phyloP scores from a whole-genome alignment of 2,797 vertebrate genomes.

The Argentina silus region DNA sequence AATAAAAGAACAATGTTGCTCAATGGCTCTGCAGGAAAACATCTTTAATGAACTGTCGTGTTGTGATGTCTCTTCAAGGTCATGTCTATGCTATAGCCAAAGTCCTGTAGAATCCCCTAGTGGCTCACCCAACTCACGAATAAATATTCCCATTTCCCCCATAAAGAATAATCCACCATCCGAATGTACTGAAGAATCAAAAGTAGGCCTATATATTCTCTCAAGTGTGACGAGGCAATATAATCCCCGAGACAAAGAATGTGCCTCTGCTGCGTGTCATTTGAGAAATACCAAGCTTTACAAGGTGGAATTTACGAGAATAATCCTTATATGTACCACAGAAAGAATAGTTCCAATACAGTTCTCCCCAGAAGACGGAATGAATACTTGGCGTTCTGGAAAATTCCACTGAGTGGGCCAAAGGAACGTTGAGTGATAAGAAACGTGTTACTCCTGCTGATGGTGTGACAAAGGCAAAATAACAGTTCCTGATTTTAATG shows the following conservation, averaged over 20 bases:
- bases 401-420: conserved; percentile 69
- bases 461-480: no score
- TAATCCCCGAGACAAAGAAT: conserved; percentile 55
- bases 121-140: conserved; percentile 33
- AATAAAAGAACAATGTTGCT: no score
- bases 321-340: conserved; percentile 61
- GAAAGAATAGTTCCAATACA: conserved; percentile 31
- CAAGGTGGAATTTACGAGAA: conserved; percentile 61
- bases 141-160: conserved; percentile 55
- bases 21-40: no score
- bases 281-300: conserved; percentile 58
- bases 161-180: conserved; percentile 66
- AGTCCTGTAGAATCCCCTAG: conserved; percentile 1
- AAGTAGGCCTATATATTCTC: conserved; percentile 33
- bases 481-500: conserved; percentile 26
- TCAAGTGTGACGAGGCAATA: conserved; percentile 60
- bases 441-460: conserved; percentile 52
- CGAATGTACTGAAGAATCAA: conserved; percentile 60
- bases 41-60: no score
- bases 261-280: conserved; percentile 24
- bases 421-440: conserved; percentile 66
- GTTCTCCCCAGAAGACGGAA: conserved; percentile 28
- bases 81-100: neutral
- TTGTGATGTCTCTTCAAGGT: neutral
- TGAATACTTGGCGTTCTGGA: conserved; percentile 56